phyloP scores from a whole-genome alignment of 2,888 invertebrate species.

The Cantharis rustica region DNA sequence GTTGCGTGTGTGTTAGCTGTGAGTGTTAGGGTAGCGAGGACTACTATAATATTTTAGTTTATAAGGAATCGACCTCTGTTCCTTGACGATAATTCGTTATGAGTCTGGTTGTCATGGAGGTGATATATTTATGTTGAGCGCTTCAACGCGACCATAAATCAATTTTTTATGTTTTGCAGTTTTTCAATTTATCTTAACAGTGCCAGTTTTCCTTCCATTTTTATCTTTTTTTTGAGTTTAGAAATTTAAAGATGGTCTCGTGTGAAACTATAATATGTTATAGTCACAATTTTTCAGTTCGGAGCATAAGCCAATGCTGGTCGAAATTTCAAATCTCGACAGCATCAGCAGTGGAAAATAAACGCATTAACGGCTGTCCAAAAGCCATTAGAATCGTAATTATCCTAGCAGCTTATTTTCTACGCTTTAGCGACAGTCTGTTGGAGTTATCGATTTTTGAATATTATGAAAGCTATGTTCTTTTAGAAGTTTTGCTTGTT shows the following conservation, averaged over 20 bases:
- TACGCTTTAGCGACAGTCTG: not conserved
- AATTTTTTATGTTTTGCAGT: not conserved
- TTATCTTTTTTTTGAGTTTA: not conserved
- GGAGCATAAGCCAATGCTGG: not conserved
- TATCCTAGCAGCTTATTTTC: not conserved
- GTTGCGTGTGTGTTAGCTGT: conserved; percentile 11
- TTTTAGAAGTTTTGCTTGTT: not conserved
- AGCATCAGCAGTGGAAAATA: not conserved
- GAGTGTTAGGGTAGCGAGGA: not conserved
- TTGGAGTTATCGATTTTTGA: not conserved
- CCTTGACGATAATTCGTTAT: conserved; percentile 6
- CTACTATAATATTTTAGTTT: not conserved
- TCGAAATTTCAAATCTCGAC: not conserved
- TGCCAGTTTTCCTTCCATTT: not conserved
- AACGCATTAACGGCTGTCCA: not conserved
- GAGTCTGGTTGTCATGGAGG: conserved; percentile 3
- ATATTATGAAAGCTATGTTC: not conserved
- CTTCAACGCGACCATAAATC: not conserved
- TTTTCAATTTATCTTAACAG: not conserved
- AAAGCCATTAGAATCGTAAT: not conserved
- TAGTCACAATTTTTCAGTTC: not conserved
- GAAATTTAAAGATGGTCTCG: not conserved
- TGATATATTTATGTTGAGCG: conserved; percentile 6
- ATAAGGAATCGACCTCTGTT: not conserved
- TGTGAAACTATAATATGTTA: not conserved